Evolutionary conservation across 2,797 vertebrate genomes (phyloP), one percentile per base, ranked within the genome.

Genomic region (Danio aesculapii): DNA sequence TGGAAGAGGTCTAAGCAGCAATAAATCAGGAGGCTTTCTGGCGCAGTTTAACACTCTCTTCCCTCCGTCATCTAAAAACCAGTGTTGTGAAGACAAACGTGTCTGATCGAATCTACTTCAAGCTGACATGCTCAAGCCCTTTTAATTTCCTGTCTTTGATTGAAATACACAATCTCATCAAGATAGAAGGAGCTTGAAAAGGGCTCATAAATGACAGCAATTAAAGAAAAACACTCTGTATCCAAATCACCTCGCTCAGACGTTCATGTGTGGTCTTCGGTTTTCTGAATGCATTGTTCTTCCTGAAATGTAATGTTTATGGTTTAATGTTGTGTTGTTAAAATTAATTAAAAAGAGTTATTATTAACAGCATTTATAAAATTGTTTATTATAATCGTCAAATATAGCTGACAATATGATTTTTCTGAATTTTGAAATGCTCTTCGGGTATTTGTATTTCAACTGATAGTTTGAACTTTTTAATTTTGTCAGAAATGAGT

Each of bases 11-110:
- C 79, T 58, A 71, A 44, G 59, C 66, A 75, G 68, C 84, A 62
- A 87, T 87, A 84, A 88, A 87, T 88, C 82, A 79, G 41, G 30
- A 44, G 49, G 13, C 69, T 84, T 73, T 85, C 73, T 75, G 72
- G 70, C 19, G 64, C 21, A 68, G 46, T 58, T 46, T 57, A 58
- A 50, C 46, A 74, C 74, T 10, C 41, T 17, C 46, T 30, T 8
- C 53, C 58, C 11, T 49, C 76, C 62, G 49, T 79, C 67, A 62
- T 67, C 77, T 61, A 19, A 49, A 55, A 68, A 13, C 43, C 43
- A 14, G 52, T 30, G 43, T 43, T 57, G 14, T 50, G 12, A 57
- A 74, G 66, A 75, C 57, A 66, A 61, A 58, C 76, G 62, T 52
- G 74, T 84, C 82, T 63, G 71, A 85, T 87, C 84, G 17, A 83